Evolutionary conservation across 2,113 vertebrate species (phyloP).

Genomic region (Hippocampus guttulatus): DNA sequence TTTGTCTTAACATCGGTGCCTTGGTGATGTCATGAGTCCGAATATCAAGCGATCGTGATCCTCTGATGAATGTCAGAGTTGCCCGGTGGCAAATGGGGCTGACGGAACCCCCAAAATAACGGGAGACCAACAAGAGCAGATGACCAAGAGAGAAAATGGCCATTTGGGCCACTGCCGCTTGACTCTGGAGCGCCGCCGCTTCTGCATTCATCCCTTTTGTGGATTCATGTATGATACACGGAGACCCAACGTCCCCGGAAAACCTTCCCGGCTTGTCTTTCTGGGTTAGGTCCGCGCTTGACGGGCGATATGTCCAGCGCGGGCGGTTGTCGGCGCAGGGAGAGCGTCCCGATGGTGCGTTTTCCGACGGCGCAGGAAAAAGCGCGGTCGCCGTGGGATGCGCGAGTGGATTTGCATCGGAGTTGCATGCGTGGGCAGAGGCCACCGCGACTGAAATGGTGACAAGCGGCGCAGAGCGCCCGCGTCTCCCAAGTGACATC

Average conservation of each 20-base stretch:
- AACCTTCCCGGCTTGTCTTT: not conserved
- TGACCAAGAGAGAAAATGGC: not conserved
- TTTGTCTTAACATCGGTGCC: not conserved
- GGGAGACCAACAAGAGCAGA: not conserved
- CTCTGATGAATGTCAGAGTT: not conserved
- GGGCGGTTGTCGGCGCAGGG: not conserved
- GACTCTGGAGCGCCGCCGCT: too few species aligned
- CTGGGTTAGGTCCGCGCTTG: not conserved
- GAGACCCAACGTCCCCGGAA: too few species aligned
- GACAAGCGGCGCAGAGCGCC: conserved; percentile 49
- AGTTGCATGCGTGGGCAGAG: conserved; percentile 8
- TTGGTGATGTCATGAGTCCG: not conserved
- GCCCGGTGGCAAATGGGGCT: not conserved
- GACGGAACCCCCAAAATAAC: not conserved
- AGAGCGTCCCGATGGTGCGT: not conserved
- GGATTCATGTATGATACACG: too few species aligned
- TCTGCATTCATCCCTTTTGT: too few species aligned
- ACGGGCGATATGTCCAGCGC: not conserved
- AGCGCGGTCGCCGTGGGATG: not conserved
- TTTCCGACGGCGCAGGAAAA: not conserved
- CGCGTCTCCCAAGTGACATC: conserved; percentile 55
- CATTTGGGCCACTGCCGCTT: not conserved
- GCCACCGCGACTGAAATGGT: conserved; percentile 47
- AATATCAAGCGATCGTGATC: not conserved
- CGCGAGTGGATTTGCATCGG: not conserved